phyloP scores from a whole-genome alignment of 2,888 invertebrate species.

The Sinhomidia bicolor region DNA sequence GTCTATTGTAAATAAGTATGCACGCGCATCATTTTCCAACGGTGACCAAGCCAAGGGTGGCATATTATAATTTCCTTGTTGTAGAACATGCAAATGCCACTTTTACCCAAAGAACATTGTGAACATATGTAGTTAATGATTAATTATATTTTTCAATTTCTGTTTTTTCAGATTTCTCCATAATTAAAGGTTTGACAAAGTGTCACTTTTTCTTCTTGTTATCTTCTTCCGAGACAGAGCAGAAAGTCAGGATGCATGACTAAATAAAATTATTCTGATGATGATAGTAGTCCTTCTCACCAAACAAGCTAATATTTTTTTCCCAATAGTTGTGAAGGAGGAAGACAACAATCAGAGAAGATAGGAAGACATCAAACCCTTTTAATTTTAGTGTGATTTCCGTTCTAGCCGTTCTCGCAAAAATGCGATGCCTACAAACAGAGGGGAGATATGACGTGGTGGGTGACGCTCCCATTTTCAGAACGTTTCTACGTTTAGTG shows the following conservation, averaged over 20 bases:
- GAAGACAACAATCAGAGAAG: background rate
- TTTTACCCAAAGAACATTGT: no score
- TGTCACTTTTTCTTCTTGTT: background rate
- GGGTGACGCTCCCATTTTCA: conserved; percentile 5
- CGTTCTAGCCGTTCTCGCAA: background rate
- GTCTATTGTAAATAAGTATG: background rate
- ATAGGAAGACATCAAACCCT: background rate
- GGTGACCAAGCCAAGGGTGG: background rate
- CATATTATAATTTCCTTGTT: no score
- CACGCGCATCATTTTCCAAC: background rate
- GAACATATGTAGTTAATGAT: no score
- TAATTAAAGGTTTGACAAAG: conserved; percentile 36
- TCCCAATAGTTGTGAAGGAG: no score
- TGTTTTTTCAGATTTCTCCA: conserved; percentile 59
- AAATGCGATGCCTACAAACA: no score
- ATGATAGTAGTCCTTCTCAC: no score
- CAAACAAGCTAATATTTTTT: no score
- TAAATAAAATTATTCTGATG: no score
- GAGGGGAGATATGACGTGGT: no score
- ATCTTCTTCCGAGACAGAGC: background rate
- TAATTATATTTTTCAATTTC: background rate
- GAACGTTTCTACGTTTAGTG: background rate
- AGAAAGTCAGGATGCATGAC: no score
- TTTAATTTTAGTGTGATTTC: background rate
- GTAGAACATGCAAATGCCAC: no score